A percentile compares a stretch with the other conserved stretches of the same genome.
Evolutionary conservation across 2,797 vertebrate species (phyloP).

Genomic region (Esox lucius): DNA sequence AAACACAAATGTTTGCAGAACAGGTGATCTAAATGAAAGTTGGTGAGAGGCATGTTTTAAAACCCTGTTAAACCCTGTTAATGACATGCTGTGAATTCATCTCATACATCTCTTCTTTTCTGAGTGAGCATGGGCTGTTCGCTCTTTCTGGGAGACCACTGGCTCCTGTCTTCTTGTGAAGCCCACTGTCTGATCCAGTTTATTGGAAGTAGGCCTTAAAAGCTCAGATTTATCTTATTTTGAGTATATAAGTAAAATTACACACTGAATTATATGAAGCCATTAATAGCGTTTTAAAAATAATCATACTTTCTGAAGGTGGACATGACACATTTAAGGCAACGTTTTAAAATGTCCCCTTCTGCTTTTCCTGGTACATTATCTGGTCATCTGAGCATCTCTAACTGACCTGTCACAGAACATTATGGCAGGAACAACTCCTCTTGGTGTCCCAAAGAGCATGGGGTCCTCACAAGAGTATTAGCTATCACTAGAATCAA

Average conservation of each 20-base stretch:
- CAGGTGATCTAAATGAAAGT: constrained; percentile 12
- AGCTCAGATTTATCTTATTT: not conserved
- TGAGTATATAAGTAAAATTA: not conserved
- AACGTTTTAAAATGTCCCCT: constrained; percentile 39
- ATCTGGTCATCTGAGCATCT: constrained; percentile 75
- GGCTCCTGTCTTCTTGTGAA: not conserved
- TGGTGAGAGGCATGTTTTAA: not conserved
- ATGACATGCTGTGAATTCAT: not conserved
- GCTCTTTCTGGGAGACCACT: not conserved
- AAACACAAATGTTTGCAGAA: constrained; percentile 26
- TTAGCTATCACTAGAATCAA: constrained; percentile 71
- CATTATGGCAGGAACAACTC: constrained; percentile 74
- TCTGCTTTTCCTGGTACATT: constrained; percentile 57
- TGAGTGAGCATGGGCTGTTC: not conserved
- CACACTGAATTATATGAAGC: not conserved
- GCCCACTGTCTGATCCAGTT: not conserved
- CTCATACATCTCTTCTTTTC: not conserved
- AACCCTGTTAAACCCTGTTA: too few species aligned
- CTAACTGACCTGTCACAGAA: constrained; percentile 75
- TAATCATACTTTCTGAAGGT: not conserved
- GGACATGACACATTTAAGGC: constrained; percentile 34
- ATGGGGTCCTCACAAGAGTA: constrained; percentile 76
- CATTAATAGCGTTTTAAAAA: not conserved
- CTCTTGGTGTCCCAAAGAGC: constrained; percentile 72
- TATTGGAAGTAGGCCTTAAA: not conserved